Conservation (phyloP, 1,140 invertebrate species). For the Bombyx mandarina region DNA sequence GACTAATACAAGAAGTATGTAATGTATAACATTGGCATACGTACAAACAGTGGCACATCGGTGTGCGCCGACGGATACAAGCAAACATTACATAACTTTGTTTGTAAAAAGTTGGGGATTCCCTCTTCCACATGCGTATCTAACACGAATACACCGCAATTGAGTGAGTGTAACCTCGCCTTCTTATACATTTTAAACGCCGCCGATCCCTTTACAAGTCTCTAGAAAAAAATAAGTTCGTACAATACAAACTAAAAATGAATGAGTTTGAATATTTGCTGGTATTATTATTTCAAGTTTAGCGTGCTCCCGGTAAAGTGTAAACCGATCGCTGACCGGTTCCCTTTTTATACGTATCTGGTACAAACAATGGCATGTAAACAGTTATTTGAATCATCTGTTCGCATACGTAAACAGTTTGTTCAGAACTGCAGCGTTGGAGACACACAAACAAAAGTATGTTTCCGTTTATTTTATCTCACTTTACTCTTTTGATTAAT, state of each 20-base stretch:
- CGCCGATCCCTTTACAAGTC: conserved; percentile 68
- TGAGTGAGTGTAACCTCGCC: conserved; percentile 67
- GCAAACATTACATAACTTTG: conserved; percentile 69
- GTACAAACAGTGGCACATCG: conserved; percentile 57
- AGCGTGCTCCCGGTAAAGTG: conserved; percentile 53
- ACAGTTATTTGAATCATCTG: conserved; percentile 55
- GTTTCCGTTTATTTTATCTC: no score
- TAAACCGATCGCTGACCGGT: conserved; percentile 64
- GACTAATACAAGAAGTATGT: conserved; percentile 61
- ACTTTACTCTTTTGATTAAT: no score
- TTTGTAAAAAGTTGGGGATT: conserved; percentile 70
- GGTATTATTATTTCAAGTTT: conserved; percentile 53
- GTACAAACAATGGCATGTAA: conserved; percentile 64
- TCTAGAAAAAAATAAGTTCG: conserved; percentile 54
- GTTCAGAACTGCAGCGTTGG: background rate
- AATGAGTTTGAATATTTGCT: conserved; percentile 64
- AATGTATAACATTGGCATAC: conserved; percentile 67
- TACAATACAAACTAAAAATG: conserved; percentile 59
- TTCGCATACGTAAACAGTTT: conserved; percentile 11
- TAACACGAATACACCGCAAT: conserved; percentile 38
- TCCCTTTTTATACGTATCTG: conserved; percentile 59
- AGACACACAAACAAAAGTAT: background rate
- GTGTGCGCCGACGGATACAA: conserved; percentile 57
- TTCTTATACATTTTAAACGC: conserved; percentile 70
- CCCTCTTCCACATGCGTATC: conserved; percentile 63